Conservation (phyloP, 2,113 vertebrate genomes). For the Neodon shergylaensis region DNA sequence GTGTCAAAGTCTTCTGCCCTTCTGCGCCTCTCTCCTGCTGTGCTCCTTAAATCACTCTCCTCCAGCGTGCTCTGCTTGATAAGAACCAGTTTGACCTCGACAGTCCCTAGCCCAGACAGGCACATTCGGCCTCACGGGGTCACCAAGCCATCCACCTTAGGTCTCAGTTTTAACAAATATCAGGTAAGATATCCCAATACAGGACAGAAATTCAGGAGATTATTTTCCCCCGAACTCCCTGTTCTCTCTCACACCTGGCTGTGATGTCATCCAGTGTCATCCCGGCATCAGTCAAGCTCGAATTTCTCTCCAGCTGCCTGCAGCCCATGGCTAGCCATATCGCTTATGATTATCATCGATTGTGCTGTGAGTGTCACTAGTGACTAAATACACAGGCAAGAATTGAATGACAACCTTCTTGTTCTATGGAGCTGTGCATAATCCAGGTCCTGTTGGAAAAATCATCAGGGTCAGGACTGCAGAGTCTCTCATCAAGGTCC, state of each 20-base stretch:
- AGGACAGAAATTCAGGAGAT: not conserved
- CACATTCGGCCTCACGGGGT: not conserved
- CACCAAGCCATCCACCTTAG: not conserved
- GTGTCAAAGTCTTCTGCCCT: not conserved
- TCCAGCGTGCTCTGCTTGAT: not conserved
- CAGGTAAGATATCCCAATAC: not conserved
- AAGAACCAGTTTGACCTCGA: not conserved
- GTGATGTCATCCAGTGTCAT: not conserved
- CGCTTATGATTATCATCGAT: not conserved
- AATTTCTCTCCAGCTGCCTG: not conserved
- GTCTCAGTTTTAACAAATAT: not conserved
- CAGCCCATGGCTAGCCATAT: not conserved
- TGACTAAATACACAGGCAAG: not conserved
- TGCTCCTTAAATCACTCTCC: not conserved
- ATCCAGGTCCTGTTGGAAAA: not conserved
- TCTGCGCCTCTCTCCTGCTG: not conserved
- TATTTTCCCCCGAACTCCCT: not conserved
- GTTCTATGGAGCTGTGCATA: not conserved
- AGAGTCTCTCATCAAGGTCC: not conserved
- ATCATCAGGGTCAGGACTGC: not conserved
- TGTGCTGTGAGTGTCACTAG: not conserved
- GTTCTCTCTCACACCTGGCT: not conserved
- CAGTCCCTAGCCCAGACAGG: not conserved
- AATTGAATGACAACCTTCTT: conserved; percentile 20
- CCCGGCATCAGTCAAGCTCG: not conserved